Conservation (phyloP, 2,797 vertebrate species). For the Psittacula derbiana region DNA sequence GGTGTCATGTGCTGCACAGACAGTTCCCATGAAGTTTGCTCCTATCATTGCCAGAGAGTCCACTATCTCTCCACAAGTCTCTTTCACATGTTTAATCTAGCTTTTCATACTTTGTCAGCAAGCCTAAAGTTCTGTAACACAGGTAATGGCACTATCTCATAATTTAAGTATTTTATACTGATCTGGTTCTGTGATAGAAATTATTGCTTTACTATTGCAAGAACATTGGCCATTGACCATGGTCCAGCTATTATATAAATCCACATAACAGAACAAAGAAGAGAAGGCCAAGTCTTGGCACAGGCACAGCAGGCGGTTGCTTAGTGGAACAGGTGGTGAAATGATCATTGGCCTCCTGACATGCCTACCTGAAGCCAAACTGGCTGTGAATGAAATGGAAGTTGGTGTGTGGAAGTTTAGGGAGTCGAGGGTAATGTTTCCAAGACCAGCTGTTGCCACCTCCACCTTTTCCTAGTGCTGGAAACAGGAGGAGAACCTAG, state of each 20-base stretch:
- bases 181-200: background rate
- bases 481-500: background rate
- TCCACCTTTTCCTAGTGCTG: background rate
- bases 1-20: background rate
- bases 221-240: background rate
- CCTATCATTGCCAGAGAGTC: background rate
- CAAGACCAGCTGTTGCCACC: background rate
- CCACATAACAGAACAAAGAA: fast-evolving
- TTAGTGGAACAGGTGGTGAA: background rate
- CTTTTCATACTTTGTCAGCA: background rate
- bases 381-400: background rate
- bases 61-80: background rate
- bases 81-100: background rate
- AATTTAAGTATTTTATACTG: background rate
- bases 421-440: background rate
- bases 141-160: background rate
- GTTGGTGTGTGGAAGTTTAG: background rate
- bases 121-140: background rate
- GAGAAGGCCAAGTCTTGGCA: background rate
- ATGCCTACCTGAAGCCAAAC: background rate
- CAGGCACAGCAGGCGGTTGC: background rate
- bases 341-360: background rate
- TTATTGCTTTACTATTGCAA: background rate
- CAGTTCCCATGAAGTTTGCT: background rate
- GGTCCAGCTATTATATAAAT: background rate